phyloP scores from a whole-genome alignment of 1,140 invertebrate genomes.

The Cardiocondyla obscurior region DNA sequence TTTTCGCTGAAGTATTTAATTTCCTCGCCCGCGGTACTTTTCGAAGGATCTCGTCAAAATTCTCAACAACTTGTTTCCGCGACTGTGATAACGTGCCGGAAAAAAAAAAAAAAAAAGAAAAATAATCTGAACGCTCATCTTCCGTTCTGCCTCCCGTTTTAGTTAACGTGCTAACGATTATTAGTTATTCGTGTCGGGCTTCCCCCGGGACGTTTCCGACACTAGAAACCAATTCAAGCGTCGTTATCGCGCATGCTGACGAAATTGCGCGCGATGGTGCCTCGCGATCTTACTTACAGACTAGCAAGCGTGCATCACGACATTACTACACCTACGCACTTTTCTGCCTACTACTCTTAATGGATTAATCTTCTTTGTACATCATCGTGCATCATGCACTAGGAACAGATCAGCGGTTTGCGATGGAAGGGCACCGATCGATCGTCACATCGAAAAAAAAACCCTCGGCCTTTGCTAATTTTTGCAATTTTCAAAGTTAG shows the following conservation, averaged over 20 bases:
- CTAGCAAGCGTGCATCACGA: conserved; percentile 67
- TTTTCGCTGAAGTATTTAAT: background rate
- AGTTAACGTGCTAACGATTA: background rate
- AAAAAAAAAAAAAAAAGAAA: no score
- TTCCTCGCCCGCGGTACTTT: background rate
- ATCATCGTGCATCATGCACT: conserved; percentile 68
- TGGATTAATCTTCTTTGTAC: conserved; percentile 64
- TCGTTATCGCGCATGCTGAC: conserved; percentile 43
- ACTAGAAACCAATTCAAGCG: conserved; percentile 10
- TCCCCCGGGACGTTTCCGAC: background rate
- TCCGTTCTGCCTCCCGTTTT: background rate
- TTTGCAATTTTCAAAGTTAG: background rate
- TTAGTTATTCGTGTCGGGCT: background rate
- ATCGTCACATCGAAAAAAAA: background rate
- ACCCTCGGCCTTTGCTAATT: background rate
- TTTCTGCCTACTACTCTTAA: conserved; percentile 62
- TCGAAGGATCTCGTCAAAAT: background rate
- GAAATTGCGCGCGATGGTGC: background rate
- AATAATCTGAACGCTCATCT: background rate
- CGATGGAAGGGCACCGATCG: conserved; percentile 8
- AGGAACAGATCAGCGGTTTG: conserved; percentile 66
- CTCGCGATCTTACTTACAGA: conserved; percentile 59
- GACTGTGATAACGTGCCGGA: background rate
- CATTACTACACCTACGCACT: conserved; percentile 62
- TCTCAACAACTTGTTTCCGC: background rate